phyloP scores from a whole-genome alignment of 2,797 vertebrate species.

The Hypotaenidia philippensis region DNA sequence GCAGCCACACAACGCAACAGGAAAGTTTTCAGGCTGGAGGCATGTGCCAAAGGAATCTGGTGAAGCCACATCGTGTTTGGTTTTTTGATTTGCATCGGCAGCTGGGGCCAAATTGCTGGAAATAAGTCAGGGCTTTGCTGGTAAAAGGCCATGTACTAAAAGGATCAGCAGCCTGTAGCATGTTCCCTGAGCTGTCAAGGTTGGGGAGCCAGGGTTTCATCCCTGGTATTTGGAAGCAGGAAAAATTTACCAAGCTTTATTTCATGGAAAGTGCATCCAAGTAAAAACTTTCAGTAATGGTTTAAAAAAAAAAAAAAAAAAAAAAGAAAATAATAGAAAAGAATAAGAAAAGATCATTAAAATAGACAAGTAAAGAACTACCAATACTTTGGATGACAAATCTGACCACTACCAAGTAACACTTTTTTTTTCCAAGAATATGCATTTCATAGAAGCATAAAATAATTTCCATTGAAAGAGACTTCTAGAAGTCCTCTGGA shows the following conservation, averaged over 20 bases:
- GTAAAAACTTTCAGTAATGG: not conserved
- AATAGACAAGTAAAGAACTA: not conserved
- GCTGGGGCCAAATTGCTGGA: not conserved
- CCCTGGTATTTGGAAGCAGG: not conserved
- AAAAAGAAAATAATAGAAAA: not conserved
- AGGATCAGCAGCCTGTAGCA: not conserved
- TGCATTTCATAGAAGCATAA: not conserved
- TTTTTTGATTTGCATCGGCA: not conserved
- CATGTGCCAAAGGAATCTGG: not conserved
- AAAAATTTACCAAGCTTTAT: not conserved
- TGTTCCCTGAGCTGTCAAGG: not conserved
- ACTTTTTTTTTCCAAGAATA: not conserved
- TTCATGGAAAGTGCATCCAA: rapidly evolving
- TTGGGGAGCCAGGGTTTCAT: not conserved
- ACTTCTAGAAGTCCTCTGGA: not conserved
- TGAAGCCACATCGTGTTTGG: not conserved
- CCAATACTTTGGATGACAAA: not conserved
- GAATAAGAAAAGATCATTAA: not conserved
- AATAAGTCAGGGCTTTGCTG: not conserved
- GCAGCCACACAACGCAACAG: not conserved
- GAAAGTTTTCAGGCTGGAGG: not conserved
- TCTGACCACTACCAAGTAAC: not conserved
- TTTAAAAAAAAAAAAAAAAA: no score
- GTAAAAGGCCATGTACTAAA: not conserved
- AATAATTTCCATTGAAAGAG: not conserved